These are phyloP conservation scores for Corapipo altera DNA, from an alignment of 2,113 vertebrate species.

Conservation along the genomic window DNA sequence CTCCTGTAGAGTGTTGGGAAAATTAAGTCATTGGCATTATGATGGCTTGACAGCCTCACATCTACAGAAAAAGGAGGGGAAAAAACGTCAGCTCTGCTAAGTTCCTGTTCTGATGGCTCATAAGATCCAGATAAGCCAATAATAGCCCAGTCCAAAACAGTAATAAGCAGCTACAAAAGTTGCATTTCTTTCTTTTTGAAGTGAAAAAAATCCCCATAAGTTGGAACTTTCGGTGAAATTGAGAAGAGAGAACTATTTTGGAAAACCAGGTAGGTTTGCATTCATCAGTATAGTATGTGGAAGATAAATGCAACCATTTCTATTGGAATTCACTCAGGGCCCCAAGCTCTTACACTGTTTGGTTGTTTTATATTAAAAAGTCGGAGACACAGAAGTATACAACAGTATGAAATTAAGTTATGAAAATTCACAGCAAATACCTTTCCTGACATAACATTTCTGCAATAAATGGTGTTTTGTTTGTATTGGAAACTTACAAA, in stretches of 20 bases:
- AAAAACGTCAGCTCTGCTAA: not conserved
- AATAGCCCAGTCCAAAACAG: not conserved
- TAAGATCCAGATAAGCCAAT: not conserved
- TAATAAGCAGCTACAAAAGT: not conserved
- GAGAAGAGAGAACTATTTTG: not conserved
- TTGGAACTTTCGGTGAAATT: not conserved
- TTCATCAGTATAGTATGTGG: not conserved
- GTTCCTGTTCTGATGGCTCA: not conserved
- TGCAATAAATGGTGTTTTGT: not conserved
- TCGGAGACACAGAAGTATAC: not conserved
- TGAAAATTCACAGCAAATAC: not conserved
- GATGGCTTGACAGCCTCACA: not conserved
- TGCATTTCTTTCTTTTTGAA: not conserved
- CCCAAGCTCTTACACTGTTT: not conserved
- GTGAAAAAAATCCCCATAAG: rapidly evolving
- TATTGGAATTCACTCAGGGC: not conserved
- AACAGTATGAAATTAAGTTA: not conserved
- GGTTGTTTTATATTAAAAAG: not conserved
- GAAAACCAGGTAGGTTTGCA: not conserved
- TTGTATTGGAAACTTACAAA: not conserved
- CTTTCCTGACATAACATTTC: not conserved
- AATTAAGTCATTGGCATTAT: not conserved
- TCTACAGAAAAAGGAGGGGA: not conserved
- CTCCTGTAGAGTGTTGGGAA: not conserved
- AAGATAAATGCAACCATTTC: not conserved